Evolutionary conservation across 1,140 invertebrate species (phyloP).

Genomic region (Pogonus chalceus): DNA sequence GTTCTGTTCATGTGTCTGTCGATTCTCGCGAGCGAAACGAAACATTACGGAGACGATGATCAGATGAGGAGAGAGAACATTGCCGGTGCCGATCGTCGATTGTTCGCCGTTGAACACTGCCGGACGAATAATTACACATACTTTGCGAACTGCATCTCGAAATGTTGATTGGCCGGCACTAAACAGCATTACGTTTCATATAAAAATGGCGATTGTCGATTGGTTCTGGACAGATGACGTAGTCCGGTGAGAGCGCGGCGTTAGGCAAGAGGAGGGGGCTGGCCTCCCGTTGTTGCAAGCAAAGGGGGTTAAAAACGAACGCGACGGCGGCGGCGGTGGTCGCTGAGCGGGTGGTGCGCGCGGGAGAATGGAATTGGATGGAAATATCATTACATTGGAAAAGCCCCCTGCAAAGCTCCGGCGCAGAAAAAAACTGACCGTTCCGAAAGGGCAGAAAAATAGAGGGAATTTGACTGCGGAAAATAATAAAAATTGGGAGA

Average conservation of each 20-base stretch:
- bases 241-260: not conserved
- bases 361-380: conserved; percentile 26
- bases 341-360: conserved; percentile 4
- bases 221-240: conserved; percentile 6
- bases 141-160: conserved; percentile 6
- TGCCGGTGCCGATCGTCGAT: not conserved
- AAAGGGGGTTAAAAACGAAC: conserved; percentile 7
- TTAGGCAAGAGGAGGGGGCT: too few species aligned
- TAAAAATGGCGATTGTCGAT: conserved; percentile 7
- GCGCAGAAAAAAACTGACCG: conserved; percentile 29
- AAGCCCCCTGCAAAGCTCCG: conserved; percentile 26
- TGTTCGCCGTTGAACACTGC: not conserved
- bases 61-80: not conserved
- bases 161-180: conserved; percentile 6
- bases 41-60: not conserved
- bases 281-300: not conserved
- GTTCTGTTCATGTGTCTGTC: too few species aligned
- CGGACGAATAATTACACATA: conserved; percentile 1
- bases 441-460: conserved; percentile 33
- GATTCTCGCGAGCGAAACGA: not conserved
- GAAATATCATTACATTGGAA: conserved; percentile 34
- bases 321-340: conserved; percentile 9
- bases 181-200: conserved; percentile 7
- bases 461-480: conserved; percentile 35
- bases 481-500: conserved; percentile 36